A percentile compares a stretch with the other conserved stretches of the same genome.
Conservation (phyloP, 2,797 vertebrate species). For the Chanos chanos region DNA sequence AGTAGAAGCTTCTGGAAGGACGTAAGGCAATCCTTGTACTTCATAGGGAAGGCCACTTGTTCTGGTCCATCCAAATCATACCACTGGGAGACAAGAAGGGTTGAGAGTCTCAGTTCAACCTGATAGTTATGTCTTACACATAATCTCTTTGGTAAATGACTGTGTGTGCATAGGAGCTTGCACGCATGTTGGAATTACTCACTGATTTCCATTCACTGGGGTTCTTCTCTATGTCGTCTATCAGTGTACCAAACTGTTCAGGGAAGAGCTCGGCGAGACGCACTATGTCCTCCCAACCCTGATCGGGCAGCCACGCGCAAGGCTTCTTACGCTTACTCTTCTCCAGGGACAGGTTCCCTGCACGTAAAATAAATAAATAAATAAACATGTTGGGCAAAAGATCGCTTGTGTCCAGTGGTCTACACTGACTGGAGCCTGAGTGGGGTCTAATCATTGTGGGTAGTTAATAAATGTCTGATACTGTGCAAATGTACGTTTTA, state of each 20-base stretch:
- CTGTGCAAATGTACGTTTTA: too few relatives aligned
- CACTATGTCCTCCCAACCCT: conserved; percentile 92
- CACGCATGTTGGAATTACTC: conserved; percentile 38
- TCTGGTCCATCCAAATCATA: conserved; percentile 85
- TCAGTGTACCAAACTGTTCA: conserved; percentile 75
- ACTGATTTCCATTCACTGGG: conserved; percentile 81
- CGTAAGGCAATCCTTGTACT: conserved; percentile 72
- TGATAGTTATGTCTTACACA: neutral
- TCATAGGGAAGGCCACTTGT: conserved; percentile 76
- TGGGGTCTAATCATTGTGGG: neutral
- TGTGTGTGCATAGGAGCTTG: neutral
- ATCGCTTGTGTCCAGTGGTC: neutral
- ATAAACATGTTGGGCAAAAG: neutral
- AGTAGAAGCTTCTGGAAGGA: conserved; percentile 89
- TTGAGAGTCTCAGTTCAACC: neutral
- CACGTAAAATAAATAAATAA: neutral
- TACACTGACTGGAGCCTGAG: too few relatives aligned
- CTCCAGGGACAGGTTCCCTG: conserved; percentile 93
- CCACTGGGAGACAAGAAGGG: conserved; percentile 78
- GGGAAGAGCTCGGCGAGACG: conserved; percentile 81
- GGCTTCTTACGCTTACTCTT: conserved; percentile 82
- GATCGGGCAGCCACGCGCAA: conserved; percentile 83
- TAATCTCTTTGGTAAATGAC: neutral
- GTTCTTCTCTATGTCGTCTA: conserved; percentile 79
- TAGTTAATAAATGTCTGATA: too few relatives aligned